Conservation (phyloP, 2,113 vertebrate species). For the Psephotus haematonotus region DNA sequence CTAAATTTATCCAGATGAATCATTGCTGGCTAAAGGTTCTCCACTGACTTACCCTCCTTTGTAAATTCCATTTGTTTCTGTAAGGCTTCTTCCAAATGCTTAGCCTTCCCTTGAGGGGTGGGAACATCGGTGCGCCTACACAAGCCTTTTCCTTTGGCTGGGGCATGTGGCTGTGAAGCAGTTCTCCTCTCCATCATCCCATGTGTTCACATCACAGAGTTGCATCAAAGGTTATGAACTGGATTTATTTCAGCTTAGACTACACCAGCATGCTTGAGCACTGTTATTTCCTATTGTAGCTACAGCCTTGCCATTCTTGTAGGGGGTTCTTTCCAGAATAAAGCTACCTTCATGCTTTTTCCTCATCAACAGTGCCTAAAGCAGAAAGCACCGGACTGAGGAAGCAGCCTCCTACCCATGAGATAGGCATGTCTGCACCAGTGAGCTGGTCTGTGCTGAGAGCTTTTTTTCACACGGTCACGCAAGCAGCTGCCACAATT, state of each 20-base stretch:
- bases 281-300: background rate
- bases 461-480: background rate
- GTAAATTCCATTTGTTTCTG: background rate
- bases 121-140: background rate
- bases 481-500: accelerated
- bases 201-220: background rate
- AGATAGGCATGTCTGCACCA: accelerated
- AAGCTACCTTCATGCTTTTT: background rate
- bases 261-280: background rate
- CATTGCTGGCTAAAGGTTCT: background rate
- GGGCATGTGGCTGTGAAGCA: accelerated
- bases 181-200: background rate
- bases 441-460: accelerated
- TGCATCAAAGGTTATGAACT: background rate
- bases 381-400: background rate
- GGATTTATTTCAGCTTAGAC: background rate
- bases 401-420: background rate
- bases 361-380: background rate
- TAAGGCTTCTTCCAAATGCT: background rate
- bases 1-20: background rate
- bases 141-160: accelerated
- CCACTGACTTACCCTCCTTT: background rate
- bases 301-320: background rate
- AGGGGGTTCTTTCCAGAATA: background rate
- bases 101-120: accelerated